phyloP scores from a whole-genome alignment of 2,888 invertebrate genomes.

The Actias luna region DNA sequence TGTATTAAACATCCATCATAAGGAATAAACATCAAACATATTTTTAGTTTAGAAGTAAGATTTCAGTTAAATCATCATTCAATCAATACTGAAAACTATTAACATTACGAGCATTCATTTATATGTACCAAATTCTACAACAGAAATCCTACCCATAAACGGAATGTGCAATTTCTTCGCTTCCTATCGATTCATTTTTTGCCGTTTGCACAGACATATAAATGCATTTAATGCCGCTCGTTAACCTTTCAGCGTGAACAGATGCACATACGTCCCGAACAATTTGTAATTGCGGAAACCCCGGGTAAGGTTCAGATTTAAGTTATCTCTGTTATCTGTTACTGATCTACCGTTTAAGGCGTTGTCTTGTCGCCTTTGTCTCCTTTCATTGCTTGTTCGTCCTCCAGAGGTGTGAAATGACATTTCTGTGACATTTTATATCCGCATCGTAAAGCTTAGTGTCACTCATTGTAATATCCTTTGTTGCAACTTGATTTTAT shows the following conservation, averaged over 20 bases:
- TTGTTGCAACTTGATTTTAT: not conserved
- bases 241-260: slow-evolving; percentile 58
- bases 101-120: not conserved
- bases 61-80: not conserved
- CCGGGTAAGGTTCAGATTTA: slow-evolving; percentile 28
- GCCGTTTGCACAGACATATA: slow-evolving; percentile 37
- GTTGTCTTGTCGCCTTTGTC: slow-evolving; percentile 34
- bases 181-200: not conserved
- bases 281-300: slow-evolving; percentile 71
- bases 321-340: slow-evolving; percentile 42
- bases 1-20: too few relatives aligned
- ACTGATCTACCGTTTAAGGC: slow-evolving; percentile 37
- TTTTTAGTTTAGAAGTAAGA: not conserved
- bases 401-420: slow-evolving; percentile 22
- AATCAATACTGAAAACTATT: not conserved
- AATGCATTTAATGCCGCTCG: slow-evolving; percentile 43
- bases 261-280: slow-evolving; percentile 38
- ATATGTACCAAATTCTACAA: not conserved
- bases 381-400: slow-evolving; percentile 30
- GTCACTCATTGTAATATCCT: not conserved
- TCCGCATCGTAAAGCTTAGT: slow-evolving; percentile 11
- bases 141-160: not conserved
- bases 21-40: too few relatives aligned
- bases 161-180: not conserved
- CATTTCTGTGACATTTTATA: slow-evolving; percentile 16